Conservation (phyloP, 2,888 invertebrate genomes). For the Omphaloscelis lunosa region DNA sequence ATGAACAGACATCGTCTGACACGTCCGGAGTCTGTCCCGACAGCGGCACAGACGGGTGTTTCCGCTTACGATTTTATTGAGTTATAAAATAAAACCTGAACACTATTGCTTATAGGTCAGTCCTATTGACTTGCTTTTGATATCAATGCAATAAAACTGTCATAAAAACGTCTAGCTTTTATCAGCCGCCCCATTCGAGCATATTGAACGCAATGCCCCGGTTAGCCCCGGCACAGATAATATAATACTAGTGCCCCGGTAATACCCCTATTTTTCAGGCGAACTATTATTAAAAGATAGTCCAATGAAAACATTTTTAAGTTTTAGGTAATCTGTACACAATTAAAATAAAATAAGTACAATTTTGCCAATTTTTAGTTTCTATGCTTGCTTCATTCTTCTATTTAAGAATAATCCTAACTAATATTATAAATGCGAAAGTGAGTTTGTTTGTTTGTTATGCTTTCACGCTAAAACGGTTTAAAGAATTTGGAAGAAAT, state of each 20-base stretch:
- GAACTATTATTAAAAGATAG: background rate
- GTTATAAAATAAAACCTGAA: constrained; percentile 61
- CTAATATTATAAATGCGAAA: no score
- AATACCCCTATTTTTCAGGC: constrained; percentile 8
- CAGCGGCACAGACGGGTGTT: constrained; percentile 55
- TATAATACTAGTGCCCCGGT: no score
- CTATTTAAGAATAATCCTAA: no score
- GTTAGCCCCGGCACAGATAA: no score
- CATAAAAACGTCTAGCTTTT: constrained; percentile 4
- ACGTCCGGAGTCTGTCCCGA: constrained; percentile 49
- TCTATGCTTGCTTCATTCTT: no score
- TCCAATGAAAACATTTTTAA: background rate
- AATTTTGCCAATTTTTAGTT: no score
- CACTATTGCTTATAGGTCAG: constrained; percentile 29
- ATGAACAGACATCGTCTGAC: constrained; percentile 56
- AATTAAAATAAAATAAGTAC: background rate
- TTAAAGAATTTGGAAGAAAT: no score
- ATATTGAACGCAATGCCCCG: constrained; percentile 1
- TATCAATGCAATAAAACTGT: constrained; percentile 38
- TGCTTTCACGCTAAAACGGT: no score
- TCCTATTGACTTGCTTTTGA: constrained; percentile 35
- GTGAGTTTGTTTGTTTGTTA: no score
- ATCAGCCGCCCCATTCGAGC: constrained; percentile 13
- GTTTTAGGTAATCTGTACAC: background rate
- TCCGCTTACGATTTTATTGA: constrained; percentile 66